Conservation (phyloP, 2,888 invertebrate genomes). For the Brenthis daphne region DNA sequence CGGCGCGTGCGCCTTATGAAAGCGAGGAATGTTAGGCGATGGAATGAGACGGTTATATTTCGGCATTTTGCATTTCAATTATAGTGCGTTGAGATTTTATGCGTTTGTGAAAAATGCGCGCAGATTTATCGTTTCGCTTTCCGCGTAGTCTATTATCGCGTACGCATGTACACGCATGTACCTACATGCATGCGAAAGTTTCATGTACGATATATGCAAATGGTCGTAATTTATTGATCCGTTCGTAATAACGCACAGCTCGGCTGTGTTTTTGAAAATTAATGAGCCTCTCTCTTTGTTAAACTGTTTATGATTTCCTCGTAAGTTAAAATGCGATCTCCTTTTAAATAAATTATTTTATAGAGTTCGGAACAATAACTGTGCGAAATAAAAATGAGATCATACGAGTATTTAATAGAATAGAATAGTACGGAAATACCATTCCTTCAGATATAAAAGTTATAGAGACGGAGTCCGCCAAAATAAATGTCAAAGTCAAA, state of each 20-base stretch:
- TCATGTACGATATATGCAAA: conserved; percentile 48
- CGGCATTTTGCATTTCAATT: conserved; percentile 62
- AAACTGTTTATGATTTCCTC: conserved; percentile 37
- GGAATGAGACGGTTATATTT: conserved; percentile 53
- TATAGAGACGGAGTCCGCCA: no score
- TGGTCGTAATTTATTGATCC: conserved; percentile 48
- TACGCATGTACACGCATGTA: conserved; percentile 36
- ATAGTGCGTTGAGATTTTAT: conserved; percentile 76
- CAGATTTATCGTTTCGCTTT: conserved; percentile 72
- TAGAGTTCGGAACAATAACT: background rate
- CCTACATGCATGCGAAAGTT: conserved; percentile 38
- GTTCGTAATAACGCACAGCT: conserved; percentile 40
- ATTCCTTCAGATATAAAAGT: no score
- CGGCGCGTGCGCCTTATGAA: conserved; percentile 68
- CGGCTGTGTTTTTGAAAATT: conserved; percentile 40
- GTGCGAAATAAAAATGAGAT: background rate
- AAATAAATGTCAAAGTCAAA: no score
- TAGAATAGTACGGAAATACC: no score
- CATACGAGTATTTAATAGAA: no score
- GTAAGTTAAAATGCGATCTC: conserved; percentile 22
- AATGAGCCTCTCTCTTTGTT: conserved; percentile 39
- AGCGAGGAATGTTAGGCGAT: conserved; percentile 56
- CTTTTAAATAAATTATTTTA: conserved; percentile 20
- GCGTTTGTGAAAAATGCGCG: conserved; percentile 78
- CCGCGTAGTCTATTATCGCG: conserved; percentile 68